Conservation (phyloP, 2,113 vertebrate genomes). For the Bettongia penicillata region DNA sequence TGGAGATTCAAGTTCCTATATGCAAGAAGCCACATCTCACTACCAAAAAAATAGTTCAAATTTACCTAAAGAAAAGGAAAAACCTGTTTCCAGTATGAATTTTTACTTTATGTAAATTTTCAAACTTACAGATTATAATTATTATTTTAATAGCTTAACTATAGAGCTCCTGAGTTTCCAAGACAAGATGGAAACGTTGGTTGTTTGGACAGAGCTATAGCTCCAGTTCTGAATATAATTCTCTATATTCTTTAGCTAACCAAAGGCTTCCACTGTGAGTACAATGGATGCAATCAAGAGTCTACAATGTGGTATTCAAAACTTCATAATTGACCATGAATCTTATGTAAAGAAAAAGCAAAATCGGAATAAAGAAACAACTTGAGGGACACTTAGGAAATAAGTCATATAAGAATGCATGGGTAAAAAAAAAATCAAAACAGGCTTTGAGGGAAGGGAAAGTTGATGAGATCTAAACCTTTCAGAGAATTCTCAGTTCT, state of each 20-base stretch:
- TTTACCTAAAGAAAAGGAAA: neutral
- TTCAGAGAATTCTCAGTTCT: neutral
- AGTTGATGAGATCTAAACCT: neutral
- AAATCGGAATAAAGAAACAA: neutral
- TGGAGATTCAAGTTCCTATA: neutral
- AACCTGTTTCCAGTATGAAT: neutral
- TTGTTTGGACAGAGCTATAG: neutral
- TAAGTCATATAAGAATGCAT: neutral
- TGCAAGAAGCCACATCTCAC: neutral
- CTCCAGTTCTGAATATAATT: neutral
- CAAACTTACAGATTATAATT: neutral
- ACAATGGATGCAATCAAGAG: neutral
- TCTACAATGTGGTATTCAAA: neutral
- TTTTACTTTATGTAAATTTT: neutral
- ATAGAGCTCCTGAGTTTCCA: neutral
- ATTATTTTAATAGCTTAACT: neutral
- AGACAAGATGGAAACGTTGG: neutral
- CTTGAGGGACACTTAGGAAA: neutral
- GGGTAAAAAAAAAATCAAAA: neutral
- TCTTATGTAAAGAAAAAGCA: neutral
- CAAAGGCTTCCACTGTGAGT: neutral
- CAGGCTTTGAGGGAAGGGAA: neutral
- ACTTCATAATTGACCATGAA: neutral
- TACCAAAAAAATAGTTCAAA: neutral
- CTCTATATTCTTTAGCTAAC: neutral